Percentiles rank a stretch among this genome's conserved stretches.
phyloP scores from a whole-genome alignment of 1,140 invertebrate genomes.

The Drosophila lini region DNA sequence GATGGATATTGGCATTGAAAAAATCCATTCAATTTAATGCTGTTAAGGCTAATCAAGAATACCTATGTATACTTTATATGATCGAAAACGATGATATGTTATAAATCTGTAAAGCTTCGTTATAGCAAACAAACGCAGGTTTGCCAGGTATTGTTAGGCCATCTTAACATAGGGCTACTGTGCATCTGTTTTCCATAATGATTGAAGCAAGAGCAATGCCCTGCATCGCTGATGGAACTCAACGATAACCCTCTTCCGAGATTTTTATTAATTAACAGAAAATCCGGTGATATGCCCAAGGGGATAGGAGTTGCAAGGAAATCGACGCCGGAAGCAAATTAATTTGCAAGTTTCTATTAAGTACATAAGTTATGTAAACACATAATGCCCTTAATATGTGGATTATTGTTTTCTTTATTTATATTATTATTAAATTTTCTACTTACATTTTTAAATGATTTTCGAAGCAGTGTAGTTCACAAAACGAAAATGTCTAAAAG shows the following conservation, averaged over 20 bases:
- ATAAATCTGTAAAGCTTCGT: conserved; percentile 18
- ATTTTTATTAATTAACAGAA: no score
- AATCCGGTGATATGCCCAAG: no score
- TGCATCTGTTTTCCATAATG: neutral
- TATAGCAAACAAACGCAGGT: conserved; percentile 49
- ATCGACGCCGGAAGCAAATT: conserved; percentile 43
- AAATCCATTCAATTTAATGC: neutral
- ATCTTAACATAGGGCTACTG: neutral
- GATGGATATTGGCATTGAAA: neutral
- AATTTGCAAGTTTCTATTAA: neutral
- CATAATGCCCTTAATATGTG: neutral
- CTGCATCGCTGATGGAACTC: neutral
- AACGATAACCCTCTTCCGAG: no score
- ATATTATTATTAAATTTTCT: neutral
- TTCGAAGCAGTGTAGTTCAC: conserved; percentile 10
- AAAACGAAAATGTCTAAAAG: conserved; percentile 9
- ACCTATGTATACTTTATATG: no score
- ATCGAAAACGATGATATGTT: no score
- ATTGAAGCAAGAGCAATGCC: conserved; percentile 1
- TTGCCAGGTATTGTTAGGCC: neutral
- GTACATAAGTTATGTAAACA: neutral
- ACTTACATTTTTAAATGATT: neutral
- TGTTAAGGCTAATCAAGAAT: no score
- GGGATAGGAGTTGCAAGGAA: conserved; percentile 37
- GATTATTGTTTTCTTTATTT: neutral